Evolutionary conservation across 1,140 invertebrate genomes (phyloP), one percentile per base, ranked within the genome.

Genomic region (Pseudachorutes palmiensis): DNA sequence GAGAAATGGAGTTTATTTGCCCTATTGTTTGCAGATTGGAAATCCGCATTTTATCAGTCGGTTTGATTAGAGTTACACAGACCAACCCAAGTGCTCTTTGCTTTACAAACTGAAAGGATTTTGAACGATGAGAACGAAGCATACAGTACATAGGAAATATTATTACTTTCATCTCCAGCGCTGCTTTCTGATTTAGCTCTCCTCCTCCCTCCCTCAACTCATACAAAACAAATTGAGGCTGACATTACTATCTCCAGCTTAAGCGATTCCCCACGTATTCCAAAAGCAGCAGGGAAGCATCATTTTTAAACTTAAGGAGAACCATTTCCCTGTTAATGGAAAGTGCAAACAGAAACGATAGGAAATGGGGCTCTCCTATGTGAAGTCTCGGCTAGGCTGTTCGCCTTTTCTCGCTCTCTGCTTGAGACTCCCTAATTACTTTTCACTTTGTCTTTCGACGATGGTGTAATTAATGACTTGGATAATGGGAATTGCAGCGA

Each of bases 271-370:
- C 36, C 36, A 45, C 36, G 36, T 45, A 45, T 19, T 45, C 19
- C 36, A 45, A 45, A 45, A 45, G 36, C 36, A 45, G 36, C 36
- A 45, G 9, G 9, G 19, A 19, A 19, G 36, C 9, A 45, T 19
- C 19, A 12, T 19, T 45, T 9, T 45, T 45, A 9, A 45, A 45
- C 36, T 12, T 12, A 45, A 45, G 36, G 36, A 9, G 19, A 45
- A 45, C 9, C 9, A 45, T 45, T 45, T 9, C 3, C 9, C 9
- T 55, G 51, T 14, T 55, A 55, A 55, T 55, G 51, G 51, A 55
- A 55, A 55, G 51, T 26, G 51, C 51, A 55, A 55, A 55, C 51
- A 55, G 51, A 55, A 55, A 55, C 24, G 51, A 5, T 45, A 12
- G 36, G 19, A 45, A 45, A 12, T 45, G 36, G 36, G 19, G n/a